Evolutionary conservation across 2,797 vertebrate genomes (phyloP).

Genomic region (Cyprinodon diabolis): DNA sequence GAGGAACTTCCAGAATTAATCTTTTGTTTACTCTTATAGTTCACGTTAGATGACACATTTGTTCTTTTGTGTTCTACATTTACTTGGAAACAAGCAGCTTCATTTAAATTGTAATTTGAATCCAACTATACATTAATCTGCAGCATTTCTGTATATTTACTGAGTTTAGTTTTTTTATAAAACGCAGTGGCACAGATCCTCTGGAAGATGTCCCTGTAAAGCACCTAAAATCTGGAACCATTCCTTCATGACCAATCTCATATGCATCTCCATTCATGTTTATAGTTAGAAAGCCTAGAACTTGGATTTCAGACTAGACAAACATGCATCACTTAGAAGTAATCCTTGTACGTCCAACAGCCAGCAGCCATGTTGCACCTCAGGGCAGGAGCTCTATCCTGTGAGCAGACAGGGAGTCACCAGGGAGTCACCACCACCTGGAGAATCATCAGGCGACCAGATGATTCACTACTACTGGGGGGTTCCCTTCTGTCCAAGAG

Average conservation of each 20-base stretch:
- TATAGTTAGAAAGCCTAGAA: conserved; percentile 15
- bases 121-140: too few species aligned
- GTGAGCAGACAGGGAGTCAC: conserved; percentile 12
- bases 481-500: conserved; percentile 93
- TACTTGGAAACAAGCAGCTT: too few species aligned
- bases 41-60: too few species aligned
- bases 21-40: too few species aligned
- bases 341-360: background rate
- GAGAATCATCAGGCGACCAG: conserved; percentile 2
- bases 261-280: background rate
- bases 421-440: background rate
- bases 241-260: background rate
- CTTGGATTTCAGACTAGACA: too few species aligned
- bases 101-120: too few species aligned
- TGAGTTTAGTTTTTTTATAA: too few species aligned
- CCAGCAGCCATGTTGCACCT: conserved; percentile 7
- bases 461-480: conserved; percentile 95
- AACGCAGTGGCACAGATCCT: too few species aligned
- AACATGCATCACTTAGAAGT: background rate
- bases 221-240: background rate
- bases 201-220: background rate
- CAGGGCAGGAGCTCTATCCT: background rate
- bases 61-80: too few species aligned
- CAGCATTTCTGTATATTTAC: too few species aligned
- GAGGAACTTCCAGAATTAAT: too few species aligned